Base-by-base conservation (phyloP, 2,888 invertebrate species). In the Meiosimyza decipiens region DNA sequence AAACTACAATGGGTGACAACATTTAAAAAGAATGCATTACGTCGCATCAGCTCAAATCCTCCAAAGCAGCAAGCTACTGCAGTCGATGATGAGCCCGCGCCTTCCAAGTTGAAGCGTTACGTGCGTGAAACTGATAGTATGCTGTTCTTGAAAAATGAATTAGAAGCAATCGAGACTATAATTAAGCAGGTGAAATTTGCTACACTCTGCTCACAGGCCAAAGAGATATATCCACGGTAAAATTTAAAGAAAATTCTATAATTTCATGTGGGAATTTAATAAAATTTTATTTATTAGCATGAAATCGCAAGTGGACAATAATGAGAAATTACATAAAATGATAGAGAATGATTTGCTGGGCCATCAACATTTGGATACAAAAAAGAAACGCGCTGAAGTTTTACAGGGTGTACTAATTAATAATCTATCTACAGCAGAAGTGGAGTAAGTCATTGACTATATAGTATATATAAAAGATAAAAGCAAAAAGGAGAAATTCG, bases 121-220 rank as follows among this genome's bases (percentile, higher is more conserved):
- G 80, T 83, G 12, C 79, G 85, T 0, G 85, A 86, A 75, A 86
- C 86, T 2, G 72, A 72, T 15, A 83, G 83, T 70, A 87, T 86
- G 86, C 60, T 78, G 47, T 76, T 82, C 1, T 76, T 86, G 3
- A 83, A 82, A 50, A 67, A 77, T n/a, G 78, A 83, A 51, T 73
- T 84, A 2, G 83, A 85, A 64, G 76, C 82, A 3, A 75, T 87
- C 49, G 86, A 85, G 69, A 77, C 77, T 40, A 80, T 79, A 4
- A 84, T 87, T 16, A 83, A 83, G 70, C 80, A 81, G 65, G 79
- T 86, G 5, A 84, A 86, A 74, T 82, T 81, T 73, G 83, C 81
- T 13, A 85, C 84, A 15, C 73, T 83, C 0, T 83, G 83, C 74
- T 81, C 82, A 3, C 80, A 80, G 73, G 84, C 82, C 11, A 80